phyloP scores from a whole-genome alignment of 2,888 invertebrate species.

The Calliopum simillimum region DNA sequence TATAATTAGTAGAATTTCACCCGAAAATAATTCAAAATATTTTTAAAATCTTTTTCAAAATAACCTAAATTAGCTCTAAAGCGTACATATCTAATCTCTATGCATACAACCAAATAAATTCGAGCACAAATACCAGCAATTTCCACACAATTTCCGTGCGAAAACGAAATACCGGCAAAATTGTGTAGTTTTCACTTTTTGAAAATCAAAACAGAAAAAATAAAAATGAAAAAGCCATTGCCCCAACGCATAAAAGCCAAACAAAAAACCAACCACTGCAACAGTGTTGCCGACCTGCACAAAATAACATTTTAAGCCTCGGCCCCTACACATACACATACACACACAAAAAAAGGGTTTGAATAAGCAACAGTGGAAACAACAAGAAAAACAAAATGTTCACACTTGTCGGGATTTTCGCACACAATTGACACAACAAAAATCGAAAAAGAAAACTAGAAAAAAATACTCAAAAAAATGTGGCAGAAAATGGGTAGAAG shows the following conservation, averaged over 20 bases:
- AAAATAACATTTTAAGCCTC: constrained; percentile 12
- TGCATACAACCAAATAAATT: no score
- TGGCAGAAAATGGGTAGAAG: no score
- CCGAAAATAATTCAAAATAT: no score
- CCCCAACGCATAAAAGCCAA: neutral
- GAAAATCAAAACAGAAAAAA: neutral
- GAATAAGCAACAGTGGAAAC: neutral
- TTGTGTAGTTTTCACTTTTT: neutral
- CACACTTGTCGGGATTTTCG: constrained; percentile 37
- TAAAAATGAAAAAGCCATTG: no score
- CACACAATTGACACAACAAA: constrained; percentile 32
- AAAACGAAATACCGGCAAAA: neutral
- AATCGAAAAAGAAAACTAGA: neutral
- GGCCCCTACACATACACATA: no score
- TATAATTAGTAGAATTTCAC: no score
- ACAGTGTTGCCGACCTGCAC: neutral
- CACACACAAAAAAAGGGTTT: neutral
- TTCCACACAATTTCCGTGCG: neutral
- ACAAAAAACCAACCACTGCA: neutral
- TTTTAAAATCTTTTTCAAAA: no score
- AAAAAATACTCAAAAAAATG: neutral
- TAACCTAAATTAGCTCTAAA: no score
- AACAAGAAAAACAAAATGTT: constrained; percentile 25
- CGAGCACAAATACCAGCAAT: neutral
- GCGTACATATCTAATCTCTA: no score